A percentile compares a stretch with the other conserved stretches of the same genome.
These are phyloP conservation scores for Megalurothrips usitatus DNA, from an alignment of 2,888 invertebrate species.

Conservation along the genomic window DNA sequence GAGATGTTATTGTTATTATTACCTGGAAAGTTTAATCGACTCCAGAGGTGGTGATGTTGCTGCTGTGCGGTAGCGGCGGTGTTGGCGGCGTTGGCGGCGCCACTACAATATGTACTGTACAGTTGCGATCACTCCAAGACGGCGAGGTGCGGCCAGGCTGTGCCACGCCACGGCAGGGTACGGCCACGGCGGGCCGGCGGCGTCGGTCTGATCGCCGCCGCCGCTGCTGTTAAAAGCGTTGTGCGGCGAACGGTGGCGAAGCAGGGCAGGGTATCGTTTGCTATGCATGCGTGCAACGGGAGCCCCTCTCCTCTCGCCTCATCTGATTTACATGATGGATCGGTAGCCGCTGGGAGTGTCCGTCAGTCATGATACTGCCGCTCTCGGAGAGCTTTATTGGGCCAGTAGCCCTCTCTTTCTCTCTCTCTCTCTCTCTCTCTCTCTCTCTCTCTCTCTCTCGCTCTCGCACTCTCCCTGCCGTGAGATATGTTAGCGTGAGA, in stretches of 20 bases:
- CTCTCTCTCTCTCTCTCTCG: too few relatives aligned
- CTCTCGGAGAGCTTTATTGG: not conserved
- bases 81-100: too few relatives aligned
- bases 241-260: not conserved
- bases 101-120: too few relatives aligned
- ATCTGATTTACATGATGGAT: constrained; percentile 18
- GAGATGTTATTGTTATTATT: too few relatives aligned
- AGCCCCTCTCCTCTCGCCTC: constrained; percentile 12
- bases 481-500: too few relatives aligned
- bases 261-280: not conserved
- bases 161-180: not conserved
- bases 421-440: too few relatives aligned
- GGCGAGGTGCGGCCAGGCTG: not conserved
- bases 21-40: too few relatives aligned
- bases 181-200: not conserved
- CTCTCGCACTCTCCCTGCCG: too few relatives aligned
- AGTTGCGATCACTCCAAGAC: too few relatives aligned
- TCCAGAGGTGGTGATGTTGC: too few relatives aligned
- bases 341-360: not conserved
- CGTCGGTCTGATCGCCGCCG: not conserved
- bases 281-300: not conserved
- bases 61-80: too few relatives aligned
- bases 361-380: not conserved
- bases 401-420: not conserved
- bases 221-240: not conserved